Evolutionary conservation across 2,797 vertebrate genomes (phyloP).

Genomic region (Gouania willdenowi): DNA sequence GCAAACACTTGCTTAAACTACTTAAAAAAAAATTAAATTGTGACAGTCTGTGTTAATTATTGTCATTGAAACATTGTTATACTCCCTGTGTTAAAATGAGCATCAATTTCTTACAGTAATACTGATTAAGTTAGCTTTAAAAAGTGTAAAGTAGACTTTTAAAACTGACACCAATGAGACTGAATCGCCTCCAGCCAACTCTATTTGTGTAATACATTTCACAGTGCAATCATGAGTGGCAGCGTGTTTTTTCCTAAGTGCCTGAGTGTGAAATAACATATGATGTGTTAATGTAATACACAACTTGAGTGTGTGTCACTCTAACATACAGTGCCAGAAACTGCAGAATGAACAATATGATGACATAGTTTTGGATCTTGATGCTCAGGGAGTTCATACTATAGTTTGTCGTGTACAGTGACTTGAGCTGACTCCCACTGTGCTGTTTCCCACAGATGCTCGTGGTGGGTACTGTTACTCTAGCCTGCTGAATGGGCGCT

Average conservation of each 20-base stretch:
- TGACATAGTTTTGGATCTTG: conserved; percentile 24
- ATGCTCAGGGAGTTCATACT: conserved; percentile 4
- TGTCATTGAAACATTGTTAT: too few relatives aligned
- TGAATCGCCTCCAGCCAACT: conserved; percentile 15
- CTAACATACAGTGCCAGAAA: conserved; percentile 33
- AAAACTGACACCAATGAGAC: too few relatives aligned
- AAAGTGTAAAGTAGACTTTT: too few relatives aligned
- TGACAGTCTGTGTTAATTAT: too few relatives aligned
- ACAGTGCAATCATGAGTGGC: conserved; percentile 24
- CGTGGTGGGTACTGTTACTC: conserved; percentile 89
- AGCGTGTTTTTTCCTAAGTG: too few relatives aligned
- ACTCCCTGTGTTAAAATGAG: too few relatives aligned
- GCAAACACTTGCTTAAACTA: conserved; percentile 25
- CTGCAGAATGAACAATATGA: conserved; percentile 42
- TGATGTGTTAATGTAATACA: conserved; percentile 42
- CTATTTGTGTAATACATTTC: too few relatives aligned
- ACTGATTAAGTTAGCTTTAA: too few relatives aligned
- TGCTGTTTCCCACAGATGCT: conserved; percentile 74
- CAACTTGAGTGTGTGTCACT: conserved; percentile 39
- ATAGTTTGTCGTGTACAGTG: too few relatives aligned
- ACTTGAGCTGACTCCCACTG: too few relatives aligned
- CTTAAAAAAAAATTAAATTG: too few relatives aligned
- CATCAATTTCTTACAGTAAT: too few relatives aligned
- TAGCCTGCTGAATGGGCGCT: conserved; percentile 83
- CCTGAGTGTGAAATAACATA: conserved; percentile 38